These are phyloP conservation scores for Teleopsis dalmanni DNA, from an alignment of 1,140 invertebrate species.

Conservation along the genomic window DNA sequence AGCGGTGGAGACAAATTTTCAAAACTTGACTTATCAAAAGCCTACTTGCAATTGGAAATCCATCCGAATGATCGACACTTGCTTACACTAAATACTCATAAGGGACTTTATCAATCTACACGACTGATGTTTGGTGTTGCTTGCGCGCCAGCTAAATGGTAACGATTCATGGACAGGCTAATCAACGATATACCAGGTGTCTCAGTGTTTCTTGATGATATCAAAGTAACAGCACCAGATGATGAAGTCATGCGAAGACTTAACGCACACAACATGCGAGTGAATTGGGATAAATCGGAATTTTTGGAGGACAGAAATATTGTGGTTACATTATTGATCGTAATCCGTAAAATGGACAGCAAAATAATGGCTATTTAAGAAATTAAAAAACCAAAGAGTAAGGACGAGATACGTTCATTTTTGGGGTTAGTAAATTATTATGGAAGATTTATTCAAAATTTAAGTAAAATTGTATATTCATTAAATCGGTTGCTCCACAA, in stretches of 20 bases:
- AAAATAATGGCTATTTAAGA: constrained; percentile 2
- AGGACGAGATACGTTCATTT: constrained; percentile 2
- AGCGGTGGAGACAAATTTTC: constrained; percentile 17
- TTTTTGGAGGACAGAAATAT: neutral
- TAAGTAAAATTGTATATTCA: constrained; percentile 12
- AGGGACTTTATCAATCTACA: constrained; percentile 16
- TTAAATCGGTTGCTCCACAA: constrained; percentile 8
- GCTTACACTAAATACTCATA: constrained; percentile 21
- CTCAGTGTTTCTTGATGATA: constrained; percentile 24
- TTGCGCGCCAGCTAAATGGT: constrained; percentile 23
- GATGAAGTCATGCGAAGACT: neutral
- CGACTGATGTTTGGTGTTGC: constrained; percentile 19
- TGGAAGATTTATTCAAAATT: constrained; percentile 15
- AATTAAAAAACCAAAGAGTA: neutral
- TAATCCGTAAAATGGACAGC: neutral
- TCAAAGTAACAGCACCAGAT: constrained; percentile 16
- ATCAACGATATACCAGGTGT: constrained; percentile 18
- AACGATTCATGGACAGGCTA: constrained; percentile 24
- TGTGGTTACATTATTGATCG: constrained; percentile 4
- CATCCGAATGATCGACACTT: constrained; percentile 13
- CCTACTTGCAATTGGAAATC: constrained; percentile 22
- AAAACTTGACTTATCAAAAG: constrained; percentile 21
- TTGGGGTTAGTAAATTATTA: constrained; percentile 14
- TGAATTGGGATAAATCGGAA: neutral
- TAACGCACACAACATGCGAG: neutral